Base-by-base conservation (phyloP, 2,113 vertebrate species). In the Hiodon alosoides region DNA sequence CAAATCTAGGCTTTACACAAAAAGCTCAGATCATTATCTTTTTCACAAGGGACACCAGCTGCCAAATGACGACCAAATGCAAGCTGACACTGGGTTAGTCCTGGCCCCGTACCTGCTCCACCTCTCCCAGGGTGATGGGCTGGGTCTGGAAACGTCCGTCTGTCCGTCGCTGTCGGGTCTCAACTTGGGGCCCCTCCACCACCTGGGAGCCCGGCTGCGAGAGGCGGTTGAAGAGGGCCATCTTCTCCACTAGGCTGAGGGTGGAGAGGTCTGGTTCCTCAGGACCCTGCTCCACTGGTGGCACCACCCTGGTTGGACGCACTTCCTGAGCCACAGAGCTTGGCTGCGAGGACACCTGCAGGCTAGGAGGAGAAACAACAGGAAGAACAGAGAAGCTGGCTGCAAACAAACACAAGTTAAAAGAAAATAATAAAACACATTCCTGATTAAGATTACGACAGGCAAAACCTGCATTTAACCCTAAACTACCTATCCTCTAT, bases 191-290 rank as follows among this genome's bases (percentile, higher is more conserved):
- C 47, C 31, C 84, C 13, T 87, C 88, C 2, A 90, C 80, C 6
- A 89, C 81, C 81, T 92, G 93, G 52, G 87, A 92, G 0, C 93
- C 79, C 0, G 93, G 79, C 57, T 71, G 92, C 53, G 97, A 91
- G 55, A 99, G 85, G 79, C 92, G 95, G 86, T 96, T 98, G 88
- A 99, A 99, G 80, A 99, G 90, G 73, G 97, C 97, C 97, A 98
- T 94, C 90, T 99, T 99, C 87, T 99, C 97, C 2, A 91, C 87
- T 85, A 99, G 76, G 79, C 93, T 97, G 75, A 99, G 90, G 48
- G 90, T 85, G 10, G 94, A 98, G 75, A 94, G 90, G 85, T 99
- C 96, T 46, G 95, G 94, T 78, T 96, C 95, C 3, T 92, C 93
- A 16, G 80, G 83, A 62, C 82, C 74, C 1, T 58, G 73, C 53